Conservation (phyloP, 2,797 vertebrate species). For the Kryptopterus vitreolus region DNA sequence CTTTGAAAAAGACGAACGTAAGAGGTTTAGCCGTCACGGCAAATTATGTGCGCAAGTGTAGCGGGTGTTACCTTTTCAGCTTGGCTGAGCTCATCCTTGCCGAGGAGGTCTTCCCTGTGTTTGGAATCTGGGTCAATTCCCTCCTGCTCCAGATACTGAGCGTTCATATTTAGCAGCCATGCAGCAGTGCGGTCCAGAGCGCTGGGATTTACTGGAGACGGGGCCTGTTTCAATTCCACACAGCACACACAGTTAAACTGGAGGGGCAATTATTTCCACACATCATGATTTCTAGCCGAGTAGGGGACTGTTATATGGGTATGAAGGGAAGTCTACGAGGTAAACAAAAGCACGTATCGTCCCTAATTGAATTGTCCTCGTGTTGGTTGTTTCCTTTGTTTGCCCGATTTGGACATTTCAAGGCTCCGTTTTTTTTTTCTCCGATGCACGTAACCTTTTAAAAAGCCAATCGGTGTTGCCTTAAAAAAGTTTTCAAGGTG, state of each 20-base stretch:
- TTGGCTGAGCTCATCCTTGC: constrained; percentile 86
- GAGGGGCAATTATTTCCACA: constrained; percentile 1
- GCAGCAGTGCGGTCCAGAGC: constrained; percentile 95
- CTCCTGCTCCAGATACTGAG: constrained; percentile 91
- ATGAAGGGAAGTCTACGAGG: not conserved
- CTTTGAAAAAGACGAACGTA: not conserved
- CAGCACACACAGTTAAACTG: constrained; percentile 61
- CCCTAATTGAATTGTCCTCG: constrained; percentile 12
- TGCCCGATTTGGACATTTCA: constrained; percentile 22
- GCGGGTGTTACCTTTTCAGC: constrained; percentile 85
- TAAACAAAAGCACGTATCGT: constrained; percentile 12
- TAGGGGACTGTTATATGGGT: not conserved
- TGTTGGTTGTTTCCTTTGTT: constrained; percentile 22
- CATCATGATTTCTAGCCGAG: not conserved
- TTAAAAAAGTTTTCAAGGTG: constrained; percentile 49
- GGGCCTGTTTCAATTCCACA: constrained; percentile 78
- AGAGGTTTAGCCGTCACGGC: not conserved
- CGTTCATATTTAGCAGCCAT: constrained; percentile 98
- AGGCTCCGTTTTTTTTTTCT: not conserved
- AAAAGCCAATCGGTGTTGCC: constrained; percentile 23
- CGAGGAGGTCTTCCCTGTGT: constrained; percentile 84
- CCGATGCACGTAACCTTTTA: not conserved
- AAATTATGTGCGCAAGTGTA: constrained; percentile 14
- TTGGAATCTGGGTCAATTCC: constrained; percentile 86
- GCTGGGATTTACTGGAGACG: constrained; percentile 90